These are phyloP conservation scores for Galemys pyrenaicus DNA, from an alignment of 2,113 vertebrate species.

Conservation along the genomic window DNA sequence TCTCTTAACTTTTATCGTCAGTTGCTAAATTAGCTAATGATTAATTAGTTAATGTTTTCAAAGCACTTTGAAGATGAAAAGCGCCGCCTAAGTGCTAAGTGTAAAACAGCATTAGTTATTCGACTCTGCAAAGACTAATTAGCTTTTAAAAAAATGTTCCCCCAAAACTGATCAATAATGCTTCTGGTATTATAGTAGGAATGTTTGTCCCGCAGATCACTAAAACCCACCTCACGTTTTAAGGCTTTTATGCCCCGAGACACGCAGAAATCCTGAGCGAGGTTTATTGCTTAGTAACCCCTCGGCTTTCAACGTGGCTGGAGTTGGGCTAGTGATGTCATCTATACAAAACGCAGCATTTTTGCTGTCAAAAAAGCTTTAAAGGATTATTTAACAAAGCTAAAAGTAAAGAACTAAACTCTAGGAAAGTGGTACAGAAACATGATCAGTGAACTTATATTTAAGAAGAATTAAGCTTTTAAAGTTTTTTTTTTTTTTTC, in stretches of 20 bases:
- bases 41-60: slow-evolving; percentile 82
- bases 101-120: slow-evolving; percentile 76
- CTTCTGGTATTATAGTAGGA: slow-evolving; percentile 58
- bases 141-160: slow-evolving; percentile 54
- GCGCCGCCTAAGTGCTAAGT: slow-evolving; percentile 67
- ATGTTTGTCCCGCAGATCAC: slow-evolving; percentile 4
- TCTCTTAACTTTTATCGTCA: slow-evolving; percentile 68
- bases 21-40: slow-evolving; percentile 80
- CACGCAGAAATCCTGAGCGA: neutral
- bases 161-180: slow-evolving; percentile 70
- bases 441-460: slow-evolving; percentile 75
- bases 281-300: slow-evolving; percentile 70
- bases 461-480: slow-evolving; percentile 88
- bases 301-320: slow-evolving; percentile 2
- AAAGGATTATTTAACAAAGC: slow-evolving; percentile 75
- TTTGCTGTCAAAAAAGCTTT: slow-evolving; percentile 63
- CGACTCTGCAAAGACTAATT: slow-evolving; percentile 35
- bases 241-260: slow-evolving; percentile 11
- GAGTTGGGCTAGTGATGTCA: slow-evolving; percentile 57
- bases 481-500: slow-evolving; percentile 71
- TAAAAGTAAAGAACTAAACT: slow-evolving; percentile 70
- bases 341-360: neutral
- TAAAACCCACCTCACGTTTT: slow-evolving; percentile 14
- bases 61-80: slow-evolving; percentile 77
- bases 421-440: slow-evolving; percentile 77